Conservation (phyloP, 1,140 invertebrate species). For the Leptoteleia sp. region DNA sequence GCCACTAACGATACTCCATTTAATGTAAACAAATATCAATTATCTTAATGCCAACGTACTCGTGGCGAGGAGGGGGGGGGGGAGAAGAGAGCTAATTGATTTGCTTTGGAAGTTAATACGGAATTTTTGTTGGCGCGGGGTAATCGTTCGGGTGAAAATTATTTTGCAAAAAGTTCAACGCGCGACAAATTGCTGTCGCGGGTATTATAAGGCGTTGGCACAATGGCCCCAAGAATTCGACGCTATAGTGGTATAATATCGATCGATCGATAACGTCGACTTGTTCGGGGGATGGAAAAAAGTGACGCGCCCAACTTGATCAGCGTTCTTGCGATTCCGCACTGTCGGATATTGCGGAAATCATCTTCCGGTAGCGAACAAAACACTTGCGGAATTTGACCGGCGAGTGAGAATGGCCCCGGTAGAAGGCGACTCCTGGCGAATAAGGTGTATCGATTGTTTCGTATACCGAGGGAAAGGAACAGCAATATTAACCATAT, state of each 20-base stretch:
- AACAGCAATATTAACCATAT: no score
- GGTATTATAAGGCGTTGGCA: not conserved
- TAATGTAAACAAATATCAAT: constrained; percentile 19
- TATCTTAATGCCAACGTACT: constrained; percentile 13
- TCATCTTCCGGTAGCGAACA: constrained; percentile 24
- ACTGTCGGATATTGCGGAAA: constrained; percentile 20
- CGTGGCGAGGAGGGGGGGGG: no score
- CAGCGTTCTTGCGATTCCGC: constrained; percentile 52
- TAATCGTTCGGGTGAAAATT: constrained; percentile 1
- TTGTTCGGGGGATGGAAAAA: constrained; percentile 23
- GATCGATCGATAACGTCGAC: constrained; percentile 4
- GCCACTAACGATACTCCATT: constrained; percentile 10
- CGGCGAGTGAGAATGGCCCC: constrained; percentile 5
- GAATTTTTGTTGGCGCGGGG: not conserved
- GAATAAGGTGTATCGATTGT: no score
- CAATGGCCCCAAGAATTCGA: constrained; percentile 11
- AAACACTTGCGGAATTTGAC: constrained; percentile 38
- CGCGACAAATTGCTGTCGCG: not conserved
- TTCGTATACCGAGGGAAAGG: constrained; percentile 19
- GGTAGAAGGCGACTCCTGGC: no score
- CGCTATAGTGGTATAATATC: not conserved
- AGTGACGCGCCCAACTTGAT: constrained; percentile 5
- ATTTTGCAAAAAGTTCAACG: constrained; percentile 12
- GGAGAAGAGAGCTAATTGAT: constrained; percentile 9
- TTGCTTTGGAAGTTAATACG: constrained; percentile 2